Evolutionary conservation across 2,113 vertebrate species (phyloP).

Genomic region (Neogobius melanostomus): DNA sequence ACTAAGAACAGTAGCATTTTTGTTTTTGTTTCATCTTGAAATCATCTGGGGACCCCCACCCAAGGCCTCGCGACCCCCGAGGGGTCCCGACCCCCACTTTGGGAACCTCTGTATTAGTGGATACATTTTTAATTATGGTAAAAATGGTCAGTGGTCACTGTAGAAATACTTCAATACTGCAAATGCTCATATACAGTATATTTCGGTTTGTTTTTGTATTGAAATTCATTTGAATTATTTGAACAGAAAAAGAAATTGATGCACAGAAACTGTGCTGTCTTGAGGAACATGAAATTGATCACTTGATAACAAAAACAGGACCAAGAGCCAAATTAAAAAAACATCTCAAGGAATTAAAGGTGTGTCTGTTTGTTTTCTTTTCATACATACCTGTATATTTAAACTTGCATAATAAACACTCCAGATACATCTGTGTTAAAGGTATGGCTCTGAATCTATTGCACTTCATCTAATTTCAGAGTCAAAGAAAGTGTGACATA

Average conservation of each 20-base stretch:
- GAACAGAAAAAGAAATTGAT: conserved; percentile 28
- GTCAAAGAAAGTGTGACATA: neutral
- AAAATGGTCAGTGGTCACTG: too few species aligned
- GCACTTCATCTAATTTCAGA: neutral
- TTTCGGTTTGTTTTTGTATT: neutral
- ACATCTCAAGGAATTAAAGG: conserved; percentile 26
- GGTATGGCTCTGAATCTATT: too few species aligned
- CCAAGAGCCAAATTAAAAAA: conserved; percentile 19
- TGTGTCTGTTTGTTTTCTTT: conserved; percentile 8
- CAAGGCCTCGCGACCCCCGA: too few species aligned
- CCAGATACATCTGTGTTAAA: too few species aligned
- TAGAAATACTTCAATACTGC: neutral
- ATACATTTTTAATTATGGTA: too few species aligned
- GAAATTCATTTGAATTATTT: too few species aligned
- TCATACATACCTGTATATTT: neutral
- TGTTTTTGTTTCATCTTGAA: too few species aligned
- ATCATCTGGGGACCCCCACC: too few species aligned
- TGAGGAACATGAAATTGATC: neutral
- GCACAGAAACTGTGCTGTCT: conserved; percentile 12
- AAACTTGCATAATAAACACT: too few species aligned
- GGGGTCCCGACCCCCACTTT: too few species aligned
- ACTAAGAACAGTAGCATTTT: too few species aligned
- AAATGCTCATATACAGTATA: neutral
- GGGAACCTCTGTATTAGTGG: too few species aligned
- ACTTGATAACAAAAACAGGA: conserved; percentile 10